Evolutionary conservation across 1,140 invertebrate species (phyloP), one percentile per base, ranked within the genome.

Genomic region (Procambarus virginalis): DNA sequence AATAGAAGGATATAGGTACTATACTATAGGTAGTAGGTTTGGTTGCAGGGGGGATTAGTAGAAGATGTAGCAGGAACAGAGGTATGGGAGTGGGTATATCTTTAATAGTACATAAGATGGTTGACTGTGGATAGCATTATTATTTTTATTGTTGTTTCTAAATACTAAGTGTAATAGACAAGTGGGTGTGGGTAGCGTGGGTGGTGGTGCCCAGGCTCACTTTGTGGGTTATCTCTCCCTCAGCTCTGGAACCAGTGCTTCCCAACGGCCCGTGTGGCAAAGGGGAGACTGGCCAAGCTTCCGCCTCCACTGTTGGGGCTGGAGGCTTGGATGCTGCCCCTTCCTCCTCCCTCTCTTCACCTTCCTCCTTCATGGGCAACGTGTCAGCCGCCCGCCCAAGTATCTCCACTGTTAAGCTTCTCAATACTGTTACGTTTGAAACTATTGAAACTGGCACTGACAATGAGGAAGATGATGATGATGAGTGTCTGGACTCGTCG

Each of bases 371-470:
- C 49, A 81, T 86, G 51, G 75, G 80, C 77, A n/a, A 79, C 48
- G 70, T 79, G 55, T 84, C 86, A 73, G 55, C 86, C 81, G 73
- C 86, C 80, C 83, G 83, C 78, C 89, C 89, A 79, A 85, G 83
- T 79, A 76, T 90, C 89, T 85, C 83, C 83, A 90, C 89, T 85
- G 90, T 89, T 85, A 92, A 92, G 84, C 92, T 92, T 49, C 92
- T 92, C 84, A 92, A 89, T 86, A 73, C 86, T 55, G 86, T 85
- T 20, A 92, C 92, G 20, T 92, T 89, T 82, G 92, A 91, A 86
- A 92, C 92, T 91, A 92, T 92, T 60, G 91, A 91, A 48, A 82
- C 89, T 82, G 86, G 86, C 79, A 81, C 77, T 46, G 87, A 90
- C 64, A 84, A 92, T 58, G 90, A 91, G 48, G 90, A 91, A 68